Conservation (phyloP, 2,888 invertebrate species). For the Elegia similella region DNA sequence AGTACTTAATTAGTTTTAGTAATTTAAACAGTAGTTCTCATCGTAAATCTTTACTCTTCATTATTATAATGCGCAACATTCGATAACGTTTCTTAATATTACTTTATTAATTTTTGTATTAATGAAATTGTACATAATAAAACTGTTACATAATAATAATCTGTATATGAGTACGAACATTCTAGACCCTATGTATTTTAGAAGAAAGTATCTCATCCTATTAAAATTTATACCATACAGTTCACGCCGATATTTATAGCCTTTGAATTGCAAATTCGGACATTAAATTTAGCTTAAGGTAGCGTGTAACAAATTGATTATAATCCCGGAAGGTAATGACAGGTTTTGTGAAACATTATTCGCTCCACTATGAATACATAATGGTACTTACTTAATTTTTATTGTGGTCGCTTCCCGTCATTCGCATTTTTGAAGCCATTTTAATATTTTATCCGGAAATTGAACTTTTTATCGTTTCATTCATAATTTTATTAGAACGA, state of each 20-base stretch:
- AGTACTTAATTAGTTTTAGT: too few species aligned
- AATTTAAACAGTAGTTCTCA: too few species aligned
- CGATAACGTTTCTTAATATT: not conserved
- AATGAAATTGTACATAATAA: conserved; percentile 7
- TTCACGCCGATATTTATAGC: conserved; percentile 28
- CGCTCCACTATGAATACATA: conserved; percentile 26
- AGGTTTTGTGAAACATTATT: conserved; percentile 31
- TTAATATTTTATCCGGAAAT: not conserved
- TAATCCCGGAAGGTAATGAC: conserved; percentile 33
- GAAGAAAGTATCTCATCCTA: conserved; percentile 29
- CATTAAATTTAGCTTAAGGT: conserved; percentile 27
- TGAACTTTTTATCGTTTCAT: not conserved
- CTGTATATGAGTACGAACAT: conserved; percentile 11
- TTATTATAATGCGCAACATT: not conserved
- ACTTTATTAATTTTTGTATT: conserved; percentile 17
- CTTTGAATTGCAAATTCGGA: conserved; percentile 27
- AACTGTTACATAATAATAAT: conserved; percentile 14
- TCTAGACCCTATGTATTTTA: conserved; percentile 8
- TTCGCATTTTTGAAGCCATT: not conserved
- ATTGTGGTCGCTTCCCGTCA: not conserved
- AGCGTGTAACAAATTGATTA: conserved; percentile 28
- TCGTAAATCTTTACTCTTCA: too few species aligned
- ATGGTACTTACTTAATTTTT: conserved; percentile 24
- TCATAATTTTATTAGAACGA: too few species aligned
- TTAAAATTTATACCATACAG: conserved; percentile 30